A percentile compares a stretch with the other conserved stretches of the same genome.
Conservation (phyloP, 2,888 invertebrate genomes). For the Andrena bucephala region DNA sequence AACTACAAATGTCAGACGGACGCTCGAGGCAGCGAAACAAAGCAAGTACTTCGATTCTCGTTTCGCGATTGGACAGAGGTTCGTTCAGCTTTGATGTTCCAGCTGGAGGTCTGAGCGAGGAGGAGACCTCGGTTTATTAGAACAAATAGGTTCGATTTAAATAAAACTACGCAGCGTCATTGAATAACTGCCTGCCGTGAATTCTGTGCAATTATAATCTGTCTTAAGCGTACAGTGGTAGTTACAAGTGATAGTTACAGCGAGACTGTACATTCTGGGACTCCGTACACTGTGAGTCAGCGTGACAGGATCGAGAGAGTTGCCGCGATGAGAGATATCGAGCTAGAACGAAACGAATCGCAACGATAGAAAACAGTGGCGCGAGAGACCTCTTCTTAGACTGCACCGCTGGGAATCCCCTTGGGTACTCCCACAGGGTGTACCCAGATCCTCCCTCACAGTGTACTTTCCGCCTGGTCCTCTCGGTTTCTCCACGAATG, state of each 20-base stretch:
- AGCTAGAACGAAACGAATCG: not conserved
- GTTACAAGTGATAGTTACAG: conserved; percentile 12
- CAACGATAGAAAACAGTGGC: not conserved
- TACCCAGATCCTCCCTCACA: no score
- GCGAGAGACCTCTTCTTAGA: not conserved
- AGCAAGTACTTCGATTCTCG: conserved; percentile 50
- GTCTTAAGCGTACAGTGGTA: conserved; percentile 8
- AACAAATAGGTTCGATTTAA: not conserved
- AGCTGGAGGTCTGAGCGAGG: not conserved
- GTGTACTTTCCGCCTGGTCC: not conserved
- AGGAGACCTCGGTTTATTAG: conserved; percentile 17
- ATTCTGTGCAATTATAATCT: conserved; percentile 6
- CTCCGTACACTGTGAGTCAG: not conserved
- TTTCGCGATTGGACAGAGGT: conserved; percentile 19
- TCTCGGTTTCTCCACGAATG: not conserved
- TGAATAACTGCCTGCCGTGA: not conserved
- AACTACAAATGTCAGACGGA: conserved; percentile 63
- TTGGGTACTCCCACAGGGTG: no score
- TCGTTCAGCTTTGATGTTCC: not conserved
- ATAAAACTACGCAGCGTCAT: not conserved
- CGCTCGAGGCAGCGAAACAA: conserved; percentile 51
- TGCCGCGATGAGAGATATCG: not conserved
- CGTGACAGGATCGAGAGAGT: no score
- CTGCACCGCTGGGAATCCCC: no score
- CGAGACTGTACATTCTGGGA: conserved; percentile 7